phyloP scores from a whole-genome alignment of 2,888 invertebrate genomes.

The Tipula helvola region DNA sequence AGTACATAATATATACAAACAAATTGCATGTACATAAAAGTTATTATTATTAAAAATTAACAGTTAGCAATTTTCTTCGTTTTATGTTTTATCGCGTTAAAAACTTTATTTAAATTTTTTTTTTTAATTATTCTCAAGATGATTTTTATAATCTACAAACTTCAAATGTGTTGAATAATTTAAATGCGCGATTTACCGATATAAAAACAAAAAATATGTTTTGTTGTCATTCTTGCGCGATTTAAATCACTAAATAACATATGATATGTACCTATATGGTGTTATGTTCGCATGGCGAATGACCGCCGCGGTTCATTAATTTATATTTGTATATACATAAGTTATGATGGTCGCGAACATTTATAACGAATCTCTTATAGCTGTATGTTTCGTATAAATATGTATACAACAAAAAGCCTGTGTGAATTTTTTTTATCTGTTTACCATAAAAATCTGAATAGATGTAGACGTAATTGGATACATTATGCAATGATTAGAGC shows the following conservation, averaged over 20 bases:
- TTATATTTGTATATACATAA: too few relatives aligned
- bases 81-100: neutral
- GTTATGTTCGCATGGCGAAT: neutral
- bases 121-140: neutral
- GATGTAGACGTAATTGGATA: too few relatives aligned
- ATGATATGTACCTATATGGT: too few relatives aligned
- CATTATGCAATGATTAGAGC: neutral
- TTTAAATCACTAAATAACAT: neutral
- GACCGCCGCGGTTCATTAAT: neutral
- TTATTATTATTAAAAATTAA: neutral
- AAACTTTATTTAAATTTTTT: neutral
- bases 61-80: neutral
- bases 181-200: neutral
- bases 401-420: too few relatives aligned
- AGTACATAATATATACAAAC: neutral
- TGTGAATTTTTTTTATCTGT: too few relatives aligned
- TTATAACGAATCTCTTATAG: too few relatives aligned
- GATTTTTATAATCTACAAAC: too few relatives aligned
- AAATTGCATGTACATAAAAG: neutral
- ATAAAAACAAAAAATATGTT: neutral
- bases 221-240: neutral
- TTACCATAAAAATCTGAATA: too few relatives aligned
- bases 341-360: too few relatives aligned
- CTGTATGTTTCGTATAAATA: too few relatives aligned
- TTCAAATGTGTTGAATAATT: neutral